Base-by-base conservation (phyloP, 2,888 invertebrate genomes). In the Dinocampus coccinellae region DNA sequence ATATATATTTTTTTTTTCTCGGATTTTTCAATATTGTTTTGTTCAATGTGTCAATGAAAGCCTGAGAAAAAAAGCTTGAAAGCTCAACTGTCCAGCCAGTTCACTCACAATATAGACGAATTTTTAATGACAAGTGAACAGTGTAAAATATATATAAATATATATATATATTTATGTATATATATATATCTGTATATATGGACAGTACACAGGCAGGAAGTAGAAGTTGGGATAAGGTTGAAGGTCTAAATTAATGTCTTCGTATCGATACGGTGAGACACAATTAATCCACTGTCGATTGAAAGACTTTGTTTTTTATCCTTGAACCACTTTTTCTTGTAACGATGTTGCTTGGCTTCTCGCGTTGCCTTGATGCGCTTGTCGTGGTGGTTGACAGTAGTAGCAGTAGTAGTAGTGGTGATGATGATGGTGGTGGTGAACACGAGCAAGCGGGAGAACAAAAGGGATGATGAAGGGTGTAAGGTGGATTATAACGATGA, bases 31-130 rank as follows among this genome's bases (percentile, higher is more conserved):
- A n/a, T 10, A 34, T 36, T 34, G 33, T 16, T 60, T 42, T 13
- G 62, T 62, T 62, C 20, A 60, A 13, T 36, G 24, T n/a, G 26
- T 22, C 10, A 22, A n/a, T 55, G 20, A 39, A 36, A 24, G 20
- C 34, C 65, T 2, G 47, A 1, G 16, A 47, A 16, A 53, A 55
- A 65, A 65, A 53, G 65, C 55, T 55, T 65, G 65, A 39, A 65
- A 65, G 65, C 53, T 65, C 22, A 53, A 65, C 33, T 11, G 33
- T 20, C 22, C 47, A 39, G 53, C 53, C 7, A 36, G 55, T 65
- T 33, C 65, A 26, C 64, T 64, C 64, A 65, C 65, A 55, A 47
- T 47, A 47, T 20, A 65, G 65, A 24, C 65, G 47, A 39, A n/a
- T 3, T 39, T 39, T 39, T 39, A 9, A 61, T 16, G 53, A 55